Base-by-base conservation (phyloP, 92 coral and sea anemone genomes). In the Ricordea florida region DNA sequence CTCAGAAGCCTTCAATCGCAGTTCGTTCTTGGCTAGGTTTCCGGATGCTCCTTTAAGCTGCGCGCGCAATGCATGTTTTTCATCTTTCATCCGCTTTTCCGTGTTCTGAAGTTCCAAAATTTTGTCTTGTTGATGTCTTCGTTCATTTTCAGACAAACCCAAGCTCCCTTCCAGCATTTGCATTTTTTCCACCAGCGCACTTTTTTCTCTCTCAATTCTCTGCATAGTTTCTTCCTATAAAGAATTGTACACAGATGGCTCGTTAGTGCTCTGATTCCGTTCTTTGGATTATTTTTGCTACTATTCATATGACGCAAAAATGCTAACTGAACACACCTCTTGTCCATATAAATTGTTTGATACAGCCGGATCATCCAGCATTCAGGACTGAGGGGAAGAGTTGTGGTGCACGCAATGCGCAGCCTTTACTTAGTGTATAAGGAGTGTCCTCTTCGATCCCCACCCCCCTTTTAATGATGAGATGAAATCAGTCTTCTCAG, bases 201-300 rank as follows among this genome's bases (percentile, higher is more conserved):
- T 53, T 51, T 59, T 50, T 31, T 91, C 93, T 37, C 93, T 79
- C 30, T 88, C 97, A 17, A 80, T 67, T 28, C 68, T 89, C 32
- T 81, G 84, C 34, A 87, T 87, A 3, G 88, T 87, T 78, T 91
- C 97, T 56, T 91, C 97, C 97, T 91, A 44, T 0, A 52, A 78
- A 51, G 3, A 37, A 40, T 34, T 7, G 8, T 22, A 74, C 4
- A 4, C 4, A 15, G 9, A 11, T 3, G 43, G 18, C n/a, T n/a
- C n/a, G n/a, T n/a, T n/a, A n/a, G n/a, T n/a, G n/a, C n/a, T n/a
- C n/a, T n/a, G n/a, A n/a, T n/a, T n/a, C n/a, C n/a, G n/a, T n/a
- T n/a, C n/a, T n/a, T n/a, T n/a, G n/a, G n/a, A n/a, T n/a, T n/a
- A n/a, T n/a, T n/a, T n/a, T n/a, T n/a, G n/a, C n/a, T n/a, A n/a